A percentile compares a stretch with the other conserved stretches of the same genome.
These are phyloP conservation scores for Heliconius ethilla DNA, from an alignment of 2,888 invertebrate species.

Conservation along the genomic window DNA sequence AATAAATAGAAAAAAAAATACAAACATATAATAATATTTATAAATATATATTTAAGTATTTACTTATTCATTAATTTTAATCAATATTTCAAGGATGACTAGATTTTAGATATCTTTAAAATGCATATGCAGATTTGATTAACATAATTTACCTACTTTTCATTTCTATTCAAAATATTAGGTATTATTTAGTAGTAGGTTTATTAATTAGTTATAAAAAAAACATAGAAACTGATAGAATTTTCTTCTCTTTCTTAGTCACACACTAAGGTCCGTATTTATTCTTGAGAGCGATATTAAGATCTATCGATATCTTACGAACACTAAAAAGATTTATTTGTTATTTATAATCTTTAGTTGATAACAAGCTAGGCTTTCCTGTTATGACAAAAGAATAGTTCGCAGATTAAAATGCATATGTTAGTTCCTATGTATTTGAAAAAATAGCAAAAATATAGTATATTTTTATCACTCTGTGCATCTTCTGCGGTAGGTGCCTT, in stretches of 20 bases:
- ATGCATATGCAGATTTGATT: background rate
- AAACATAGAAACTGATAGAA: background rate
- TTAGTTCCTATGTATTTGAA: too few species aligned
- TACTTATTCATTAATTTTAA: background rate
- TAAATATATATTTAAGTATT: background rate
- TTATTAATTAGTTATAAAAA: background rate
- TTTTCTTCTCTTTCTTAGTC: background rate
- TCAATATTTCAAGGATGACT: conserved; percentile 13
- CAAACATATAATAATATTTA: background rate
- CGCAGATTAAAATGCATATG: too few species aligned
- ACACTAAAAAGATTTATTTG: too few species aligned
- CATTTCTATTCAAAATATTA: background rate
- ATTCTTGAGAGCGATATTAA: too few species aligned
- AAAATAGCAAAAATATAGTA: too few species aligned
- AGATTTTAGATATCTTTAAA: conserved; percentile 6
- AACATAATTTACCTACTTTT: background rate
- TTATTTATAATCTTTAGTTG: too few species aligned
- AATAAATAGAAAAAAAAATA: too few species aligned
- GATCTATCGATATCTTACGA: too few species aligned
- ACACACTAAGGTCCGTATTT: background rate
- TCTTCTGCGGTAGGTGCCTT: background rate
- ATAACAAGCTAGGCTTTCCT: too few species aligned
- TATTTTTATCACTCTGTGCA: background rate
- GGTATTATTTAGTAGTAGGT: background rate
- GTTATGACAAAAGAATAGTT: too few species aligned